phyloP scores from a whole-genome alignment of 2,888 invertebrate species.

The Machimus atricapillus region DNA sequence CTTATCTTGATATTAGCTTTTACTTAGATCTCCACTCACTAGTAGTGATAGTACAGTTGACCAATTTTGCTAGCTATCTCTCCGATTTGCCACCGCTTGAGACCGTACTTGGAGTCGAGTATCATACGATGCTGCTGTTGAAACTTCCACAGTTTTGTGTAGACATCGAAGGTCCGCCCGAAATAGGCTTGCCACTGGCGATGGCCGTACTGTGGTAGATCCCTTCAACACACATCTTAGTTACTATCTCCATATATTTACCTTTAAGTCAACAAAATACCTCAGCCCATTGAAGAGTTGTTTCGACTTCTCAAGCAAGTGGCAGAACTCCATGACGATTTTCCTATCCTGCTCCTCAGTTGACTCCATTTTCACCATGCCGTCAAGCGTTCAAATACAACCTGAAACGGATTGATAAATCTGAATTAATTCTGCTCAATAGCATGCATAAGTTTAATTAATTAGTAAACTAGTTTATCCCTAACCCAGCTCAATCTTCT shows the following conservation, averaged over 20 bases:
- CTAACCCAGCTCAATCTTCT: neutral
- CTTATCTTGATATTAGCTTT: neutral
- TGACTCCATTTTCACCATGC: conserved; percentile 78
- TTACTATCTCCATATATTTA: conserved; percentile 29
- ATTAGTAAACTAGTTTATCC: neutral
- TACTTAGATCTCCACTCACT: conserved; percentile 70
- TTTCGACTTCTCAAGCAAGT: conserved; percentile 94
- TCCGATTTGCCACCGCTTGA: conserved; percentile 98
- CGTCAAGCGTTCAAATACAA: conserved; percentile 52
- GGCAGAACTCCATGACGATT: conserved; percentile 94
- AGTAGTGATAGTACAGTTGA: conserved; percentile 97
- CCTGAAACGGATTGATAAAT: conserved; percentile 20
- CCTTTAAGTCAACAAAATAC: conserved; percentile 61
- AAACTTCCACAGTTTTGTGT: conserved; percentile 97
- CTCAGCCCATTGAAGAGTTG: conserved; percentile 95
- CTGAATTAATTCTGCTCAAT: neutral
- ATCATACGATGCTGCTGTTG: conserved; percentile 94
- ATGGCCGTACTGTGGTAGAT: conserved; percentile 95
- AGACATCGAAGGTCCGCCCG: conserved; percentile 95
- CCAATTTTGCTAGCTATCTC: conserved; percentile 99
- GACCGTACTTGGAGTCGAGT: conserved; percentile 89
- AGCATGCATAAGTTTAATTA: neutral
- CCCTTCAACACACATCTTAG: conserved; percentile 68
- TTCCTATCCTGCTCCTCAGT: conserved; percentile 88
- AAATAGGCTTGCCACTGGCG: conserved; percentile 98